Evolutionary conservation across 1,140 invertebrate species (phyloP).

Genomic region (Telenomus remus): DNA sequence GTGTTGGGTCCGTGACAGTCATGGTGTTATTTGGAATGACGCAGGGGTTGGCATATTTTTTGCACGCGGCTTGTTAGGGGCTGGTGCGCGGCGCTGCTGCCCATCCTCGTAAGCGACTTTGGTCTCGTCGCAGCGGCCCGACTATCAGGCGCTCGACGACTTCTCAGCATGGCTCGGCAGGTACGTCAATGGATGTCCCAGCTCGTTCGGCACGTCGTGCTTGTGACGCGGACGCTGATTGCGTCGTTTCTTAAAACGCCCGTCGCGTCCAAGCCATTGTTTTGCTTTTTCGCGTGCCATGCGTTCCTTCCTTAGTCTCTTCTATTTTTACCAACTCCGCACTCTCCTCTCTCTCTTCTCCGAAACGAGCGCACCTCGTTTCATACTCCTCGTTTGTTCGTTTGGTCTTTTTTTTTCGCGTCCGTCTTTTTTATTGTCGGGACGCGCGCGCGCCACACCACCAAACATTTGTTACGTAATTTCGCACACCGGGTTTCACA

Average conservation of each 20-base stretch:
- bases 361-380: background rate
- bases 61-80: slow-evolving; percentile 68
- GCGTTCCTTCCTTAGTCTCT: slow-evolving; percentile 15
- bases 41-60: slow-evolving; percentile 70
- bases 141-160: slow-evolving; percentile 44
- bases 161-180: slow-evolving; percentile 45
- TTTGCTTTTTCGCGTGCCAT: slow-evolving; percentile 32
- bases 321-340: slow-evolving; percentile 30
- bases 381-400: no score
- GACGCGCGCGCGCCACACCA: slow-evolving; percentile 1
- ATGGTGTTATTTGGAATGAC: slow-evolving; percentile 62
- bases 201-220: background rate
- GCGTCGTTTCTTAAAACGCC: slow-evolving; percentile 14
- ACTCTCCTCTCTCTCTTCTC: no score
- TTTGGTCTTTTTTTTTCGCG: slow-evolving; percentile 7
- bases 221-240: background rate
- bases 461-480: slow-evolving; percentile 1
- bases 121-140: slow-evolving; percentile 60
- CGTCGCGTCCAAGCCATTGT: slow-evolving; percentile 10
- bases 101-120: no score
- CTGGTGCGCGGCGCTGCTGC: slow-evolving; percentile 65
- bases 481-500: background rate
- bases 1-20: slow-evolving; percentile 27
- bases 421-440: slow-evolving; percentile 17
- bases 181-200: slow-evolving; percentile 57